Percentiles rank a stretch among this genome's conserved stretches.
Conservation (phyloP, 2,797 vertebrate genomes). For the Serranus cabrilla region DNA sequence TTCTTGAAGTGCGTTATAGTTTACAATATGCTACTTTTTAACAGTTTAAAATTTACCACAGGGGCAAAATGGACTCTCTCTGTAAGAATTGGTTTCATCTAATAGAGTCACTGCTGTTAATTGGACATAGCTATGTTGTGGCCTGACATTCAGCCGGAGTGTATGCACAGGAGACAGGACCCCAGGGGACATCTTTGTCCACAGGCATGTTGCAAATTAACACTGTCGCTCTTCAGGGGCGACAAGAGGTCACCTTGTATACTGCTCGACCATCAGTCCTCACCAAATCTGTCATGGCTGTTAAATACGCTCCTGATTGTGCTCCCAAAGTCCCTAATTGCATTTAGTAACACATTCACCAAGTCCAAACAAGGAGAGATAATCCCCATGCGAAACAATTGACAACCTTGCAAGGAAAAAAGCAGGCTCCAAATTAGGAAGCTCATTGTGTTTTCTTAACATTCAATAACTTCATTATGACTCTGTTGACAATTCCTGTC, state of each 20-base stretch:
- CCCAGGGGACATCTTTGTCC: slow-evolving; percentile 54
- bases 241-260: slow-evolving; percentile 74
- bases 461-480: slow-evolving; percentile 15
- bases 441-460: background rate
- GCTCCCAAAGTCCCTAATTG: slow-evolving; percentile 73
- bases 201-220: slow-evolving; percentile 73
- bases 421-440: slow-evolving; percentile 9
- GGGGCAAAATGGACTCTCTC: no score
- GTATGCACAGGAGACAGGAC: slow-evolving; percentile 28
- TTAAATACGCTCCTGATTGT: slow-evolving; percentile 70
- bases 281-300: slow-evolving; percentile 59
- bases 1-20: background rate
- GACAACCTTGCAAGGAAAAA: slow-evolving; percentile 43
- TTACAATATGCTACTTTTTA: background rate
- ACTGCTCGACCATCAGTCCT: slow-evolving; percentile 43
- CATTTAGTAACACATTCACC: slow-evolving; percentile 67
- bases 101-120: slow-evolving; percentile 35
- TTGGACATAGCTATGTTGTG: slow-evolving; percentile 21
- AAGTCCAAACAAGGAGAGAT: slow-evolving; percentile 43
- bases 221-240: slow-evolving; percentile 51
- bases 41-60: background rate
- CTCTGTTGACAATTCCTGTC: slow-evolving; percentile 7
- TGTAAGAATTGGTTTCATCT: slow-evolving; percentile 1
- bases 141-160: slow-evolving; percentile 52
- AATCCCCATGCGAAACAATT: slow-evolving; percentile 47